A percentile compares a stretch with the other conserved stretches of the same genome.
Evolutionary conservation across 2,797 vertebrate species (phyloP).

Genomic region (Cottoperca gobio): DNA sequence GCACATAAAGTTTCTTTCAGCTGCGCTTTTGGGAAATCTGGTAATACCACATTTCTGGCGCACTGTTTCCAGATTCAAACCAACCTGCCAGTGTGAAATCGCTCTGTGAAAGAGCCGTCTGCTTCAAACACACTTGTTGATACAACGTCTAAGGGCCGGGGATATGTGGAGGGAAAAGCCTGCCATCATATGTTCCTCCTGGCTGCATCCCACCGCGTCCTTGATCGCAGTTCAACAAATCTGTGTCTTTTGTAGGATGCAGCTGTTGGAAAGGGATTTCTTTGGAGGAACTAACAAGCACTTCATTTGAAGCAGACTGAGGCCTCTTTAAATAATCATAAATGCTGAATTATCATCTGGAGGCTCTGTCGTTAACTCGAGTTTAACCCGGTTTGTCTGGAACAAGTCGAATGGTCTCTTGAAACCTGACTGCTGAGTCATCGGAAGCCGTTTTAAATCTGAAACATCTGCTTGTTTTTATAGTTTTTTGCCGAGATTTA

Average conservation of each 20-base stretch:
- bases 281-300: constrained; percentile 9
- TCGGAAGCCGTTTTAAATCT: constrained; percentile 27
- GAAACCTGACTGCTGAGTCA: constrained; percentile 17
- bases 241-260: constrained; percentile 1
- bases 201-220: not conserved
- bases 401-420: constrained; percentile 8
- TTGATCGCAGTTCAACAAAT: not conserved
- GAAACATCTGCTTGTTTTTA: constrained; percentile 49
- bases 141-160: too few relatives aligned
- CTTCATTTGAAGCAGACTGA: constrained; percentile 29
- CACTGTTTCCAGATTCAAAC: constrained; percentile 1
- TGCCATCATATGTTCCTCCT: not conserved
- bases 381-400: constrained; percentile 1
- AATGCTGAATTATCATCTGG: constrained; percentile 50
- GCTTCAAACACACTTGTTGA: constrained; percentile 26
- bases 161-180: too few relatives aligned
- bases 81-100: constrained; percentile 27
- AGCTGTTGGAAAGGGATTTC: constrained; percentile 9
- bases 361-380: constrained; percentile 10
- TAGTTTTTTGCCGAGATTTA: constrained; percentile 23
- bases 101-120: constrained; percentile 20
- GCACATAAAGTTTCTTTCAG: not conserved
- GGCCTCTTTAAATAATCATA: constrained; percentile 39
- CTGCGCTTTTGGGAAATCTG: not conserved
- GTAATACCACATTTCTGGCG: not conserved